Percentiles rank a stretch among this genome's conserved stretches.
These are phyloP conservation scores for Trichacis sp. DNA, from an alignment of 2,888 invertebrate genomes.

Conservation along the genomic window DNA sequence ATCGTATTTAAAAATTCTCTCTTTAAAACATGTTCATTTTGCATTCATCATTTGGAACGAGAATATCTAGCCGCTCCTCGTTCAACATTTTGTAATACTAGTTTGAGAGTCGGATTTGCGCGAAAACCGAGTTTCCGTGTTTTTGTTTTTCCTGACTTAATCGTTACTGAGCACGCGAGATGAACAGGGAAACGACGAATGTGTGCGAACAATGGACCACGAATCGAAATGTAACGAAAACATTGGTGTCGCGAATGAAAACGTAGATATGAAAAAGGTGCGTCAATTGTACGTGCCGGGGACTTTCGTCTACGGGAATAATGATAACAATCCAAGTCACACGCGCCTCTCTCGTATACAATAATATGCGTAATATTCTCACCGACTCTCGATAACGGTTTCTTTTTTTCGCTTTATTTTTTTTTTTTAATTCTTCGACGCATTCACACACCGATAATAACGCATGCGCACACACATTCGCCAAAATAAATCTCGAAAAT, in stretches of 20 bases:
- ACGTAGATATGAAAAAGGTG: too few species aligned
- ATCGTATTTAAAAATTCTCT: too few species aligned
- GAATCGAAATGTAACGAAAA: constrained; percentile 31
- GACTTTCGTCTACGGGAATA: too few species aligned
- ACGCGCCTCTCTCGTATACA: too few species aligned
- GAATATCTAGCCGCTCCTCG: constrained; percentile 12
- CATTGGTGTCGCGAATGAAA: too few species aligned
- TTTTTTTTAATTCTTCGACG: constrained; percentile 19
- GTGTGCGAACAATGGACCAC: constrained; percentile 1
- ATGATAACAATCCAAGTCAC: too few species aligned
- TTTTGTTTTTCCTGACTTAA: constrained; percentile 49
- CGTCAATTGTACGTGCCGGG: too few species aligned
- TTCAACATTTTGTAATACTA: constrained; percentile 11
- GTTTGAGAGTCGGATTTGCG: constrained; percentile 33
- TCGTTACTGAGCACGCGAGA: constrained; percentile 61
- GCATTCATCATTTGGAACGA: constrained; percentile 16
- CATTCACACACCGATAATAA: constrained; percentile 43
- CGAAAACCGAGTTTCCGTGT: constrained; percentile 33
- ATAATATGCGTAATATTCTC: too few species aligned
- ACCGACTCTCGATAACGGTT: too few species aligned
- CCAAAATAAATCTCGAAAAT: constrained; percentile 58
- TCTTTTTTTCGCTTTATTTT: too few species aligned
- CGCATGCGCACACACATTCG: constrained; percentile 43
- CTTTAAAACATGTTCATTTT: too few species aligned
- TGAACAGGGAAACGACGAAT: constrained; percentile 51